These are phyloP conservation scores for Aspidiotus rigidus DNA, from an alignment of 2,888 invertebrate species.

Conservation along the genomic window DNA sequence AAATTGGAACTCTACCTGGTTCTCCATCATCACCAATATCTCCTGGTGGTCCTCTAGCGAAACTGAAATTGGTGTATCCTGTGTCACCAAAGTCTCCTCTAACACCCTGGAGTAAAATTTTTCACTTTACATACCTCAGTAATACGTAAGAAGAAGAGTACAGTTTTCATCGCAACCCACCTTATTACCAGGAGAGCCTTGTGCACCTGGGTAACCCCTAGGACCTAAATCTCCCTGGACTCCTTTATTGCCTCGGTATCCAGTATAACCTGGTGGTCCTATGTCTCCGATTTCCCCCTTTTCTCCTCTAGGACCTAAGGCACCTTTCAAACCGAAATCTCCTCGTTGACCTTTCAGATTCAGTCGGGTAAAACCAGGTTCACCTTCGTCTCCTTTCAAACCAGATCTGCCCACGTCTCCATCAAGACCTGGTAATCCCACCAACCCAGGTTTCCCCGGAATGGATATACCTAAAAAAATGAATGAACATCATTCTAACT, in stretches of 20 bases:
- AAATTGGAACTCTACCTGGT: neutral
- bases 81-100: constrained; percentile 44
- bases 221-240: constrained; percentile 42
- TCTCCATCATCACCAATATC: constrained; percentile 53
- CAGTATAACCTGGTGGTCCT: constrained; percentile 47
- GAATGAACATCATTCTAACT: neutral
- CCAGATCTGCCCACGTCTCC: constrained; percentile 54
- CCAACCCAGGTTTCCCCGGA: constrained; percentile 50
- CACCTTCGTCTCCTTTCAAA: constrained; percentile 52
- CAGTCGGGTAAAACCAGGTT: constrained; percentile 50
- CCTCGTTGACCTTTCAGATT: constrained; percentile 46
- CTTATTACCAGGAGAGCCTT: constrained; percentile 44
- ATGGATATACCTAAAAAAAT: constrained; percentile 47
- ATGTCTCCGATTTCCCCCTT: constrained; percentile 45
- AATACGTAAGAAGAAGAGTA: too few species aligned
- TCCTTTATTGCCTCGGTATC: constrained; percentile 38
- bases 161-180: constrained; percentile 39
- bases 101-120: constrained; percentile 41
- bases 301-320: constrained; percentile 42
- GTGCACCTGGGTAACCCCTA: constrained; percentile 52
- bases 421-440: constrained; percentile 53
- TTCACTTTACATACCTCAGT: too few species aligned
- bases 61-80: constrained; percentile 39
- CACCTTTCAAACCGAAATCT: constrained; percentile 42
- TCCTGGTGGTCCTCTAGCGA: constrained; percentile 47